Percentiles rank a stretch among this genome's conserved stretches.
Evolutionary conservation across 2,113 vertebrate species (phyloP).

Genomic region (Potamarius usumacintae): DNA sequence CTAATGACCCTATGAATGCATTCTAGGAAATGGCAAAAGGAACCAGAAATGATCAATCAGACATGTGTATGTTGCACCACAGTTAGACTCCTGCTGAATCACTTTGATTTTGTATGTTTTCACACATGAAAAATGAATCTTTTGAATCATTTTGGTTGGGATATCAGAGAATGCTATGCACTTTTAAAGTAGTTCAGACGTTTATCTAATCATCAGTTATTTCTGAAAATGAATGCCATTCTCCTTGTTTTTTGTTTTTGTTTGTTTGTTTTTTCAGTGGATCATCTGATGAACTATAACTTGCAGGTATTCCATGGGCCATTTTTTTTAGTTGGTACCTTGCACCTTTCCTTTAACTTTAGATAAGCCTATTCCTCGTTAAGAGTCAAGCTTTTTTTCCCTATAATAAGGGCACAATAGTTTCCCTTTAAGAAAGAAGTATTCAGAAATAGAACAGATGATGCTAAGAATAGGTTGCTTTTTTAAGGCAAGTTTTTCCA

Average conservation of each 20-base stretch:
- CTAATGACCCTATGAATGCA: not conserved
- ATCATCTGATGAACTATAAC: not conserved
- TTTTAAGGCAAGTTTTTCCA: slow-evolving; percentile 62
- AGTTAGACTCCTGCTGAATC: not conserved
- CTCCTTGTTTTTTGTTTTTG: not conserved
- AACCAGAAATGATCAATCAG: slow-evolving; percentile 1
- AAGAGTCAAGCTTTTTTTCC: slow-evolving; percentile 6
- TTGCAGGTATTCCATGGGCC: not conserved
- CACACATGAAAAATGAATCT: not conserved
- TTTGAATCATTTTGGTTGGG: not conserved
- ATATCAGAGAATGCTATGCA: not conserved
- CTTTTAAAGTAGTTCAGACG: not conserved
- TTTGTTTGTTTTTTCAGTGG: no score
- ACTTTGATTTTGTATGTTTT: not conserved
- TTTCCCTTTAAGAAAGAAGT: slow-evolving; percentile 46
- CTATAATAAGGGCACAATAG: not conserved
- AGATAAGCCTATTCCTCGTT: not conserved
- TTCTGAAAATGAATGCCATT: not conserved
- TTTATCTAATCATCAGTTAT: not conserved
- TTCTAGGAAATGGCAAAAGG: not conserved
- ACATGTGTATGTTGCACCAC: not conserved
- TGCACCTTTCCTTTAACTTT: not conserved
- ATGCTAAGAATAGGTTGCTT: slow-evolving; percentile 64
- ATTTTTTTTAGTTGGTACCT: not conserved
- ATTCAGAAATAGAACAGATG: slow-evolving; percentile 52